Percentiles rank a stretch among this genome's conserved stretches.
Conservation (phyloP, 2,888 invertebrate species). For the Lomographa bimaculata region DNA sequence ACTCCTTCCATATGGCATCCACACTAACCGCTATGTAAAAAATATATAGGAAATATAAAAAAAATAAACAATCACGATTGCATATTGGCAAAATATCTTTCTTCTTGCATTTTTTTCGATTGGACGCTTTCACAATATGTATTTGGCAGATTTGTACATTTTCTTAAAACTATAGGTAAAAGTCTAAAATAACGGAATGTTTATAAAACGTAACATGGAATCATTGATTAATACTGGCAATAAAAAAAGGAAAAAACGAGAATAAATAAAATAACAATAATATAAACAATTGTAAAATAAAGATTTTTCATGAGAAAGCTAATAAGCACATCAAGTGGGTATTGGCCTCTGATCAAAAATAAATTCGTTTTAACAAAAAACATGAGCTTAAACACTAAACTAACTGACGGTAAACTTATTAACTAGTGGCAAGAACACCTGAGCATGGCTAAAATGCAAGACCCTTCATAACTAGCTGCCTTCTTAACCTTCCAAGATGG, state of each 20-base stretch:
- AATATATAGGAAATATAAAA: constrained; percentile 30
- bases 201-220: constrained; percentile 21
- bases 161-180: constrained; percentile 41
- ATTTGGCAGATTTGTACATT: constrained; percentile 49
- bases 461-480: constrained; percentile 18
- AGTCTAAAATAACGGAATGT: constrained; percentile 26
- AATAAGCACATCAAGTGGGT: neutral
- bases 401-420: constrained; percentile 25
- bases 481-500: constrained; percentile 6
- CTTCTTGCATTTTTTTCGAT: constrained; percentile 29
- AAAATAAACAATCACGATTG: constrained; percentile 31
- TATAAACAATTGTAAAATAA: neutral
- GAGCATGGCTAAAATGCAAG: constrained; percentile 46
- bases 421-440: constrained; percentile 58
- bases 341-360: constrained; percentile 5
- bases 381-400: constrained; percentile 17
- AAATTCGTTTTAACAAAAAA: constrained; percentile 11
- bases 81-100: constrained; percentile 35
- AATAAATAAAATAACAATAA: constrained; percentile 2
- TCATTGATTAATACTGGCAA: constrained; percentile 31
- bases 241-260: constrained; percentile 11
- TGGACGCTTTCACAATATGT: constrained; percentile 48
- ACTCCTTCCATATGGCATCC: constrained; percentile 60
- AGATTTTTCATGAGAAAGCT: constrained; percentile 2
- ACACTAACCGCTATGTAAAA: constrained; percentile 38